Conservation (phyloP, 1,140 invertebrate species). For the Lycorma delicatula region DNA sequence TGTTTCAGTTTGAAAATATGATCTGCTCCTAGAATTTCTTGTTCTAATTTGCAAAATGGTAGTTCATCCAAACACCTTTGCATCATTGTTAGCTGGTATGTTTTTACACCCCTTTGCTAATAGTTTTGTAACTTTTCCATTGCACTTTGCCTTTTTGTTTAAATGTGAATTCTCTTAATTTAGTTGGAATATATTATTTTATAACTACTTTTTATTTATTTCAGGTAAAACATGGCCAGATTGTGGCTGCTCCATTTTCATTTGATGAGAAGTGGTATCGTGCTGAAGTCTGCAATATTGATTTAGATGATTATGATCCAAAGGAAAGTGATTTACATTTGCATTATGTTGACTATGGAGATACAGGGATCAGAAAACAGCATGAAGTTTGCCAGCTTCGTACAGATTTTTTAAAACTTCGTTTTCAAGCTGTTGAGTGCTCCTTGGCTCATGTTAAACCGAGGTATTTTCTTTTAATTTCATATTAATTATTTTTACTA, state of each 20-base stretch:
- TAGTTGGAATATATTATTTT: too few relatives aligned
- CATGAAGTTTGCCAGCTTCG: constrained; percentile 56
- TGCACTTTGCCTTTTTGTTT: too few relatives aligned
- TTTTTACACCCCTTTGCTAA: too few relatives aligned
- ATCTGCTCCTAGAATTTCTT: too few relatives aligned
- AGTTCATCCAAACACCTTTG: too few relatives aligned
- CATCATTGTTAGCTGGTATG: too few relatives aligned
- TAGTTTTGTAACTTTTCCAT: too few relatives aligned
- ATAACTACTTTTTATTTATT: too few relatives aligned
- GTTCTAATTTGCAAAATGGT: too few relatives aligned
- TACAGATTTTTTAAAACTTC: constrained; percentile 60
- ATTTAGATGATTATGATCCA: constrained; percentile 42
- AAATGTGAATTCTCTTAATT: too few relatives aligned
- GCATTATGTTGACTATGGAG: constrained; percentile 75
- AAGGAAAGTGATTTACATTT: constrained; percentile 47
- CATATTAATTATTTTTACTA: too few relatives aligned
- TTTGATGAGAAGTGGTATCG: constrained; percentile 69
- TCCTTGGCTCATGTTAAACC: constrained; percentile 60
- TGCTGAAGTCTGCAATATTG: constrained; percentile 38
- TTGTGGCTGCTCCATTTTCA: constrained; percentile 67
- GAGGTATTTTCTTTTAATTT: constrained; percentile 32
- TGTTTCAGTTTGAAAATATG: too few relatives aligned
- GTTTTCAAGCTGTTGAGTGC: constrained; percentile 72
- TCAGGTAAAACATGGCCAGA: constrained; percentile 54
- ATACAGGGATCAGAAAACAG: constrained; percentile 52